Conservation (phyloP, 2,113 vertebrate genomes). For the Xiphias gladius region DNA sequence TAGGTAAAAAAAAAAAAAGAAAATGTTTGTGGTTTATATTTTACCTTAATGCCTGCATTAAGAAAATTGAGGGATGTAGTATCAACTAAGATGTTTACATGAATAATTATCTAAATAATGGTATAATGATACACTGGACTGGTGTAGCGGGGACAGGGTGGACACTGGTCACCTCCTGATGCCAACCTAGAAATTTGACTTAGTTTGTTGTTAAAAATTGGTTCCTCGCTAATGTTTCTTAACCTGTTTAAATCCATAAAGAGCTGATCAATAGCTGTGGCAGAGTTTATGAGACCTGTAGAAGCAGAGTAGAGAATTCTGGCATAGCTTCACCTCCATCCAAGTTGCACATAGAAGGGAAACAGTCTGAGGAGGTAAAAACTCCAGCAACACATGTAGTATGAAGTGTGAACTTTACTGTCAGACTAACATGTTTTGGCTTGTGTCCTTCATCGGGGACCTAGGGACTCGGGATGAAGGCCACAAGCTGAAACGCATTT, state of each 20-base stretch:
- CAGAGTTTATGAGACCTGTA: background rate
- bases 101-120: background rate
- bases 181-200: background rate
- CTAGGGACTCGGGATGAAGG: background rate
- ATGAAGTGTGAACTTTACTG: background rate
- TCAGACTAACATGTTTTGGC: background rate
- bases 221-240: background rate
- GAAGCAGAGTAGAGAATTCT: background rate
- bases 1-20: conserved; percentile 55
- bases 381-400: background rate
- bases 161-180: background rate
- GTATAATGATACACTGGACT: background rate
- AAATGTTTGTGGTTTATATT: conserved; percentile 67
- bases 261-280: background rate
- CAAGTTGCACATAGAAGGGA: background rate
- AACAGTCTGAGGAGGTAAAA: background rate
- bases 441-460: background rate
- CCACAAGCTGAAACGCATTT: background rate
- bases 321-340: background rate
- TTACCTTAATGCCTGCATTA: conserved; percentile 98
- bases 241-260: conserved; percentile 13
- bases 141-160: background rate
- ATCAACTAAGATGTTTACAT: conserved; percentile 15
- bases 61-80: conserved; percentile 82
- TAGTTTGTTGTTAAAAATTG: background rate